Percentiles rank a stretch among this genome's conserved stretches.
These are phyloP conservation scores for Diadumene lineata DNA, from an alignment of 92 coral and sea anemone genomes.

Conservation along the genomic window DNA sequence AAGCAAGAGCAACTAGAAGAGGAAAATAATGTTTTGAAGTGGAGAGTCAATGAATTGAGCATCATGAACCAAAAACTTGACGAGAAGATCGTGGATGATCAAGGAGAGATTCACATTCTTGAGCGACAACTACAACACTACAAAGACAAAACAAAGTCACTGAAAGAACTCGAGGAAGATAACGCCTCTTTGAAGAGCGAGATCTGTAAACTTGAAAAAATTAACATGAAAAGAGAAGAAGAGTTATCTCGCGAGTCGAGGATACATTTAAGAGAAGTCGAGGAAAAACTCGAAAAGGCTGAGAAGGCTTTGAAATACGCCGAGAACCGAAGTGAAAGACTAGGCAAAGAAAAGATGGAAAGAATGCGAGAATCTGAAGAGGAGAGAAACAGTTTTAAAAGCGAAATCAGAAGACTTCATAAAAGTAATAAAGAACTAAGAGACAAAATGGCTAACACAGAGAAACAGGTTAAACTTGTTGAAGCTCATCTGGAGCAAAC, in stretches of 20 bases:
- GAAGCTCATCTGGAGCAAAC: conserved; percentile 14
- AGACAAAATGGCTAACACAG: conserved; percentile 27
- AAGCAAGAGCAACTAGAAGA: not conserved
- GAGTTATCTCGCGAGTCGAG: not conserved
- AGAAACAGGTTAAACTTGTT: conserved; percentile 6
- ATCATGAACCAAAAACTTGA: conserved; percentile 2
- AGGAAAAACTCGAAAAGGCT: conserved; percentile 19
- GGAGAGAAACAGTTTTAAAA: conserved; percentile 21
- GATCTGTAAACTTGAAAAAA: not conserved
- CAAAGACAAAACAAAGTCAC: not conserved
- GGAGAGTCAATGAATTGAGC: conserved; percentile 6
- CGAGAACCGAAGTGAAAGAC: conserved; percentile 4
- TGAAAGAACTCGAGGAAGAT: conserved; percentile 4
- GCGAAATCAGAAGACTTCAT: not conserved
- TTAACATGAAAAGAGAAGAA: not conserved
- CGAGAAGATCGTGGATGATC: not conserved
- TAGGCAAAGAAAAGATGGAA: not conserved
- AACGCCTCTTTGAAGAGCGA: not conserved
- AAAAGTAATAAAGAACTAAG: not conserved
- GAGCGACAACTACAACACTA: not conserved
- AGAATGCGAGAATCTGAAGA: conserved; percentile 30
- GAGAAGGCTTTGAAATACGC: conserved; percentile 7
- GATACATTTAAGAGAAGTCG: not conserved
- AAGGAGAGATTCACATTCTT: not conserved
- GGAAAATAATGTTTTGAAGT: conserved; percentile 7